phyloP scores from a whole-genome alignment of 2,113 vertebrate species.

The Piprites chloris region DNA sequence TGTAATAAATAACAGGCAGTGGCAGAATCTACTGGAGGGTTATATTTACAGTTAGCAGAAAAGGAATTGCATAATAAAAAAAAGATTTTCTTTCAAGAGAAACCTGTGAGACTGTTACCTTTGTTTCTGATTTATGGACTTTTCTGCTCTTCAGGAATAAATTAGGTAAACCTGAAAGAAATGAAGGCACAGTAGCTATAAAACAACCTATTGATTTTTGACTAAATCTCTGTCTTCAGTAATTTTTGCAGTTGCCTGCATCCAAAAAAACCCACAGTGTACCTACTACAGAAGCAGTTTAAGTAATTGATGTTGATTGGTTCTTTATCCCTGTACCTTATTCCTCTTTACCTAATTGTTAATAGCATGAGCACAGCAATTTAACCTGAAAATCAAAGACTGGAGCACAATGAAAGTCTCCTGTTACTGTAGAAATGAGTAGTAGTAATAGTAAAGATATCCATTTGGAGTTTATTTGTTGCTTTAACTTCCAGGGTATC shows the following conservation, averaged over 20 bases:
- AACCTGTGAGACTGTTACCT: background rate
- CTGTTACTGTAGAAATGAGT: background rate
- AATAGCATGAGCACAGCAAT: background rate
- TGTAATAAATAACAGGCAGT: background rate
- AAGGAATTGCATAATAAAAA: background rate
- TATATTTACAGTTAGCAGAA: background rate
- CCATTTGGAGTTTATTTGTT: background rate
- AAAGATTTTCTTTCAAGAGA: background rate
- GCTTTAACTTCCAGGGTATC: background rate
- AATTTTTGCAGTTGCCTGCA: slow-evolving; percentile 4
- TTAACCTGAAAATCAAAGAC: background rate
- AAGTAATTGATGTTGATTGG: background rate
- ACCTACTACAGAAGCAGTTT: background rate
- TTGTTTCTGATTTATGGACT: background rate
- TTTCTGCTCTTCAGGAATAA: background rate
- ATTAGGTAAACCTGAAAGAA: background rate
- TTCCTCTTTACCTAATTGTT: background rate
- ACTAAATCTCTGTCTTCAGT: background rate
- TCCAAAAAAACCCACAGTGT: background rate
- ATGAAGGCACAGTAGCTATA: background rate
- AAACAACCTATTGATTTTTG: slow-evolving; percentile 35
- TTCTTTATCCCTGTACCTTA: background rate
- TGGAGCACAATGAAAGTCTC: background rate
- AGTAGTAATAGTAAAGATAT: background rate
- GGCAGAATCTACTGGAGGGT: background rate